A percentile compares a stretch with the other conserved stretches of the same genome.
Conservation (phyloP, 2,888 invertebrate species). For the Caenorhabditis japonica region DNA sequence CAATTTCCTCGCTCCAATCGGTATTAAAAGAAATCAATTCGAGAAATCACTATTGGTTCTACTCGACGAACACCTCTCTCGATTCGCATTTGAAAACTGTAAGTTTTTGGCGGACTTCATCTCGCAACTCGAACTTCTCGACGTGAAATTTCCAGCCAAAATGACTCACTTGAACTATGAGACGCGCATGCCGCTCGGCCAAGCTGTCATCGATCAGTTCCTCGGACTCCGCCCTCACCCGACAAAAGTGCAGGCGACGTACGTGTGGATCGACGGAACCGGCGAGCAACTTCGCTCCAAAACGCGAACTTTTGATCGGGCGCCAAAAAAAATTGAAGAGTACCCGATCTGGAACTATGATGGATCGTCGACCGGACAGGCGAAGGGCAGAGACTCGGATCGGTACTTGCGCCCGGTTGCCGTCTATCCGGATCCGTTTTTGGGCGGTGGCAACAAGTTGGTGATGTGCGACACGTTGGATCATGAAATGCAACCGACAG, state of each 20-base stretch:
- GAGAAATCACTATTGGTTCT: conserved; percentile 4
- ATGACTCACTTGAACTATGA: conserved; percentile 58
- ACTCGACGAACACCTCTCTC: neutral
- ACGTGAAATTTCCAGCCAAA: neutral
- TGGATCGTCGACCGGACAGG: conserved; percentile 91
- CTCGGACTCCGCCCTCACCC: conserved; percentile 65
- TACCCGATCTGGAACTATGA: conserved; percentile 94
- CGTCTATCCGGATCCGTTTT: conserved; percentile 71
- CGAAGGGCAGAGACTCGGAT: conserved; percentile 77
- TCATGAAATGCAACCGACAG: conserved; percentile 87
- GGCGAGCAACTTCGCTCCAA: conserved; percentile 90
- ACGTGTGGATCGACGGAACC: conserved; percentile 95
- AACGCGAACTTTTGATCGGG: conserved; percentile 87
- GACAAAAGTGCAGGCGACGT: conserved; percentile 82
- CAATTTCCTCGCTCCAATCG: neutral
- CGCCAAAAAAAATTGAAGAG: conserved; percentile 83
- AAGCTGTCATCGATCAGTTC: conserved; percentile 61
- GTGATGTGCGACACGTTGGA: conserved; percentile 82
- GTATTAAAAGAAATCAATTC: neutral
- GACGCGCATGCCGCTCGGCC: conserved; percentile 61
- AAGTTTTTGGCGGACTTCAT: too few relatives aligned
- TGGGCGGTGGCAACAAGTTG: conserved; percentile 66
- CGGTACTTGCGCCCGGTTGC: conserved; percentile 76
- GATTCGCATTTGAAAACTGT: too few relatives aligned
- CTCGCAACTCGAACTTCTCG: too few relatives aligned